Conservation (phyloP, 2,113 vertebrate genomes). For the Entelurus aequoreus region DNA sequence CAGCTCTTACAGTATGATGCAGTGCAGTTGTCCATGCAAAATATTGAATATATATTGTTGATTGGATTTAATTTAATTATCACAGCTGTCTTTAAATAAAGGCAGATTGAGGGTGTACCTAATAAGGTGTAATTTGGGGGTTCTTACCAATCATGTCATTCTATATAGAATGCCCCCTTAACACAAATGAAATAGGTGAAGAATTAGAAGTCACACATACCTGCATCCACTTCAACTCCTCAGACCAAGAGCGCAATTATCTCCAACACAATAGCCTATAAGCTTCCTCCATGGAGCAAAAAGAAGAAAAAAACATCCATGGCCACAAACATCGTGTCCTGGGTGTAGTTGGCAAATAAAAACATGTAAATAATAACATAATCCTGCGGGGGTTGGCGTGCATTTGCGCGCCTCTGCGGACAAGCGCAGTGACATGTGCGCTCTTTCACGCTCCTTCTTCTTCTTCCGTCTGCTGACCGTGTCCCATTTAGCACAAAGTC, state of each 20-base stretch:
- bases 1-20: too few relatives aligned
- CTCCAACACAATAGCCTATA: neutral
- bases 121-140: neutral
- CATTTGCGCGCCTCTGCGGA: conserved; percentile 42
- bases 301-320: neutral
- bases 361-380: conserved; percentile 3
- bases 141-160: neutral
- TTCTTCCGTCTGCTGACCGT: conserved; percentile 26
- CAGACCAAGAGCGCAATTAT: neutral
- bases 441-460: conserved; percentile 10
- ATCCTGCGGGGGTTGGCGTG: conserved; percentile 15
- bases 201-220: conserved; percentile 5
- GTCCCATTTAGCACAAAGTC: conserved; percentile 43
- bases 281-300: neutral
- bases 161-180: too few relatives aligned
- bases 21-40: too few relatives aligned
- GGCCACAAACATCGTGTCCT: neutral
- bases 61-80: too few relatives aligned
- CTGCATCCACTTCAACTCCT: neutral
- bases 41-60: too few relatives aligned
- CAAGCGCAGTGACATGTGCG: conserved; percentile 24
- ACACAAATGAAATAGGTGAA: neutral
- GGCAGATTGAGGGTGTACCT: too few relatives aligned
- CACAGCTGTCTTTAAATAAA: too few relatives aligned
- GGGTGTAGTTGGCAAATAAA: neutral